Evolutionary conservation across 2,797 vertebrate species (phyloP).

Genomic region (Coregonus sp.): DNA sequence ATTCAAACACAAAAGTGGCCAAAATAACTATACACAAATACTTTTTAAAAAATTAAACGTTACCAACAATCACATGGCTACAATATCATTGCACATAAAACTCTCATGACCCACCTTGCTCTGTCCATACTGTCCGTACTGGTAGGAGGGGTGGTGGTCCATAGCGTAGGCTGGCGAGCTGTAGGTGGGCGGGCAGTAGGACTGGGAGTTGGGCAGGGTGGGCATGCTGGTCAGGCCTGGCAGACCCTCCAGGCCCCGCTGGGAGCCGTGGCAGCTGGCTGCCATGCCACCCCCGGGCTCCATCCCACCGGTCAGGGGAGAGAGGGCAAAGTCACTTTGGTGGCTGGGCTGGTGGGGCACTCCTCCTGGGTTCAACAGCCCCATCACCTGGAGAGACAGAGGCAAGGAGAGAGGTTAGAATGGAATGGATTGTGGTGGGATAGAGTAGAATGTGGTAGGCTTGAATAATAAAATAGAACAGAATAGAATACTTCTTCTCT

Average conservation of each 20-base stretch:
- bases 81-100: background rate
- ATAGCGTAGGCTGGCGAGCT: constrained; percentile 91
- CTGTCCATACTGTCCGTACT: constrained; percentile 97
- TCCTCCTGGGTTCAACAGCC: constrained; percentile 91
- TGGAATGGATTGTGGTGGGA: background rate
- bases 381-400: constrained; percentile 87
- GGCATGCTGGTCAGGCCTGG: constrained; percentile 77
- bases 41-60: background rate
- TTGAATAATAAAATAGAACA: background rate
- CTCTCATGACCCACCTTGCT: constrained; percentile 81
- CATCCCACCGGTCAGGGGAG: constrained; percentile 91
- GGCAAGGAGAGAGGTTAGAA: background rate
- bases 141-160: constrained; percentile 94
- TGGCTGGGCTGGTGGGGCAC: constrained; percentile 88
- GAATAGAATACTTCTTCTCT: background rate
- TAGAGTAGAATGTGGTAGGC: background rate
- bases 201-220: constrained; percentile 88
- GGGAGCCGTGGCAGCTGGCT: constrained; percentile 90
- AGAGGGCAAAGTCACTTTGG: constrained; percentile 95
- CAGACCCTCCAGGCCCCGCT: constrained; percentile 89
- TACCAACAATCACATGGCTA: background rate
- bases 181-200: constrained; percentile 95
- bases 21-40: background rate
- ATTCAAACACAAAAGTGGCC: background rate
- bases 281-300: constrained; percentile 92